Percentiles rank a stretch among this genome's conserved stretches.
These are phyloP conservation scores for Paratilapia polleni DNA, from an alignment of 2,113 vertebrate genomes.

Conservation along the genomic window DNA sequence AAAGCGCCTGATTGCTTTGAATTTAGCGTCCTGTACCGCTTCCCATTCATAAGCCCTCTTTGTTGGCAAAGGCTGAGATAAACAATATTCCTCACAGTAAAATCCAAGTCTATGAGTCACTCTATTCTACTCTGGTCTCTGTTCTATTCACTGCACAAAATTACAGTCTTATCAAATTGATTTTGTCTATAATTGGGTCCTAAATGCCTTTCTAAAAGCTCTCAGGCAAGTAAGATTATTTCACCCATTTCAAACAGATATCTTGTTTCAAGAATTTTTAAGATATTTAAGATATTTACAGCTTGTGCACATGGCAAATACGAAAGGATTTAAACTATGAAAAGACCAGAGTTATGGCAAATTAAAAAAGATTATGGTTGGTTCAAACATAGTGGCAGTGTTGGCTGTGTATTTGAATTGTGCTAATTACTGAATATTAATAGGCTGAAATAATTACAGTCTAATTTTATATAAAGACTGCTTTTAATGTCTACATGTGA, in stretches of 20 bases:
- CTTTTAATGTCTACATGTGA: not conserved
- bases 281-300: not conserved
- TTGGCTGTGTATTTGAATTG: not conserved
- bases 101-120: slow-evolving; percentile 16
- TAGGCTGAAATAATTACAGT: not conserved
- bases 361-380: too few relatives aligned
- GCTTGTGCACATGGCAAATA: not conserved
- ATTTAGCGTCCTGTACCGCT: slow-evolving; percentile 22
- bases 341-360: not conserved
- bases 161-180: slow-evolving; percentile 12
- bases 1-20: slow-evolving; percentile 62
- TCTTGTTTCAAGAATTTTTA: slow-evolving; percentile 2
- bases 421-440: not conserved
- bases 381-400: not conserved
- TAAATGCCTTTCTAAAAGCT: slow-evolving; percentile 16
- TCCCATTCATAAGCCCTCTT: slow-evolving; percentile 18
- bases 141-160: slow-evolving; percentile 19
- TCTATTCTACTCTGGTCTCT: not conserved
- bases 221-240: not conserved
- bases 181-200: slow-evolving; percentile 24
- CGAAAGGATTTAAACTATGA: not conserved
- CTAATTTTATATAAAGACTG: not conserved
- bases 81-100: slow-evolving; percentile 24
- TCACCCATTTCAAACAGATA: not conserved
- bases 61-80: slow-evolving; percentile 20